phyloP scores from a whole-genome alignment of 2,888 invertebrate genomes.

The Lissonota sp. region DNA sequence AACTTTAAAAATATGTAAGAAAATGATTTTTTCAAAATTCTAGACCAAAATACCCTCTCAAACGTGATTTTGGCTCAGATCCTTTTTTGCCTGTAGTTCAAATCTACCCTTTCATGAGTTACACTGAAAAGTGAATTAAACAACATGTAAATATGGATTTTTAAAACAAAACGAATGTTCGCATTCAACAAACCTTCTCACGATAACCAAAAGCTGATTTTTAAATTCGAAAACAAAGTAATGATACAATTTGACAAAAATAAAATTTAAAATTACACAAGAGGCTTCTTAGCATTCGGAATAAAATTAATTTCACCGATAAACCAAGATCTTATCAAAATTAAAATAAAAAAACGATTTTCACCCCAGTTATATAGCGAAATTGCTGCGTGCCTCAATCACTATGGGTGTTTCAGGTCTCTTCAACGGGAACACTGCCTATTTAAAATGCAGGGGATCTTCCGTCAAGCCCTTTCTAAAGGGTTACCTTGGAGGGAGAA shows the following conservation, averaged over 20 bases:
- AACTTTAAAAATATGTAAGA: too few species aligned
- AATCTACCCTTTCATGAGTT: too few species aligned
- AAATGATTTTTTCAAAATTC: too few species aligned
- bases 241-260: too few species aligned
- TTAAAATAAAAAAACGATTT: constrained; percentile 17
- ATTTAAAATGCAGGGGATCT: constrained; percentile 66
- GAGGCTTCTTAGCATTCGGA: not conserved
- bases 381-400: constrained; percentile 19
- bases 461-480: constrained; percentile 47
- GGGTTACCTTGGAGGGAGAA: constrained; percentile 9
- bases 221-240: not conserved
- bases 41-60: too few species aligned
- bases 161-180: not conserved
- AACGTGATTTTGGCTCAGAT: too few species aligned
- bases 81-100: too few species aligned
- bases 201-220: not conserved
- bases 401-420: not conserved
- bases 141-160: too few species aligned
- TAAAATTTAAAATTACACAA: too few species aligned
- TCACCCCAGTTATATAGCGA: constrained; percentile 5
- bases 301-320: not conserved
- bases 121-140: too few species aligned
- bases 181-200: not conserved
- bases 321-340: constrained; percentile 7
- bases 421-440: constrained; percentile 61